Evolutionary conservation across 2,113 vertebrate species (phyloP).

Genomic region (Ranitomeya imitator): DNA sequence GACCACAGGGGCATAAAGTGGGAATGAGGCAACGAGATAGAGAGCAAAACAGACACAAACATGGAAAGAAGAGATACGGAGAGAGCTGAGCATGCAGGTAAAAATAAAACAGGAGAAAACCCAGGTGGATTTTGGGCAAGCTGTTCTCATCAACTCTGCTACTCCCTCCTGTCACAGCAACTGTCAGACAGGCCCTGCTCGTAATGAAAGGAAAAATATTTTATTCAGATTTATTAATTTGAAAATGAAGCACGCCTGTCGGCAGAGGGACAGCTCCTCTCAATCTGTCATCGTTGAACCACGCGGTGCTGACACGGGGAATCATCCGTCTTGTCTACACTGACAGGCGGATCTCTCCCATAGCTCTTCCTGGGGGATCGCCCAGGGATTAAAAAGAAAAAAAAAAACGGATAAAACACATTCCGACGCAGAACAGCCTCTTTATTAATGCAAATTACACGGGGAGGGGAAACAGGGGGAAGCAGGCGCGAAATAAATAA

Average conservation of each 20-base stretch:
- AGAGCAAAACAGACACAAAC: constrained; percentile 64
- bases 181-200: constrained; percentile 93
- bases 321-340: constrained; percentile 99
- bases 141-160: constrained; percentile 89
- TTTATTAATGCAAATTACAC: constrained; percentile 99
- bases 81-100: constrained; percentile 76
- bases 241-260: constrained; percentile 99
- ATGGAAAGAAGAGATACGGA: constrained; percentile 64
- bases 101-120: constrained; percentile 83
- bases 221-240: constrained; percentile 99
- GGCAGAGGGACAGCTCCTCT: constrained; percentile 98
- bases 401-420: constrained; percentile 93
- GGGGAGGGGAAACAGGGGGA: constrained; percentile 77
- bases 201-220: constrained; percentile 99
- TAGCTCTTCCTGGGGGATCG: constrained; percentile 90
- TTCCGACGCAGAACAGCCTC: constrained; percentile 99
- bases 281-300: constrained; percentile 97
- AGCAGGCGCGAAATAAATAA: constrained; percentile 58
- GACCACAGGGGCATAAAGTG: constrained; percentile 50
- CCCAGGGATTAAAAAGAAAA: constrained; percentile 86
- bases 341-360: constrained; percentile 98
- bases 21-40: constrained; percentile 57
- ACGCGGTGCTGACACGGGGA: constrained; percentile 93
- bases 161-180: constrained; percentile 90
- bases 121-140: constrained; percentile 97